Percentiles rank a stretch among this genome's conserved stretches.
Evolutionary conservation across 2,888 invertebrate genomes (phyloP).

Genomic region (Drosophila rubida): DNA sequence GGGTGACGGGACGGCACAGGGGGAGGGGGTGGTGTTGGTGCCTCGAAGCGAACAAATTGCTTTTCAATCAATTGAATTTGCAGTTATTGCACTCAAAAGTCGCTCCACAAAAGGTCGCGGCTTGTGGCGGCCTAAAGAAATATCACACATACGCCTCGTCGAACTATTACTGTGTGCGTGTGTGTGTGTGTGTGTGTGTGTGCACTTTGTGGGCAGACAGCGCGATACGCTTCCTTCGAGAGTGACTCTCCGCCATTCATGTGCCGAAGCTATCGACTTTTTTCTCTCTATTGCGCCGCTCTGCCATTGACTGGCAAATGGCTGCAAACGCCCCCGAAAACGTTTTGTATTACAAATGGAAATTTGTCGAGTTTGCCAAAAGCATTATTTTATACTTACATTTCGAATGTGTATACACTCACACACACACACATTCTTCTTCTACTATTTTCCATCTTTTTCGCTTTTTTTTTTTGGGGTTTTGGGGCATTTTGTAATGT

Average conservation of each 20-base stretch:
- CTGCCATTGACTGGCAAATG: slow-evolving; percentile 70
- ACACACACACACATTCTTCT: neutral
- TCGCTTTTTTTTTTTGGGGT: neutral
- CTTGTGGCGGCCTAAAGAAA: slow-evolving; percentile 51
- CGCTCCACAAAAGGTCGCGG: slow-evolving; percentile 45
- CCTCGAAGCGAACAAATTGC: slow-evolving; percentile 62
- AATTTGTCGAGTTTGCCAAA: slow-evolving; percentile 70
- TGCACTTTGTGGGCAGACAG: neutral
- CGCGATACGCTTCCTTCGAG: slow-evolving; percentile 7
- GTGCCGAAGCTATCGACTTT: slow-evolving; percentile 44
- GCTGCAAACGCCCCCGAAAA: slow-evolving; percentile 66
- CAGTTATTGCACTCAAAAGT: slow-evolving; percentile 77
- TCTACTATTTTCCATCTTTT: neutral
- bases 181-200: neutral
- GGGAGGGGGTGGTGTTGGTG: neutral
- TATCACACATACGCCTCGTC: slow-evolving; percentile 60
- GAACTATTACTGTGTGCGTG: neutral
- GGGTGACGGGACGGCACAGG: too few relatives aligned
- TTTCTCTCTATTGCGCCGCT: neutral
- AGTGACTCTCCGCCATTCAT: slow-evolving; percentile 53
- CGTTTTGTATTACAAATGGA: slow-evolving; percentile 77
- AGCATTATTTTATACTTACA: slow-evolving; percentile 47
- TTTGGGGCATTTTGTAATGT: slow-evolving; percentile 1
- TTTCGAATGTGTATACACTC: slow-evolving; percentile 9
- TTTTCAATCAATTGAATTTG: slow-evolving; percentile 78